phyloP scores from a whole-genome alignment of 2,113 vertebrate genomes.

The Circaetus cinerascens region DNA sequence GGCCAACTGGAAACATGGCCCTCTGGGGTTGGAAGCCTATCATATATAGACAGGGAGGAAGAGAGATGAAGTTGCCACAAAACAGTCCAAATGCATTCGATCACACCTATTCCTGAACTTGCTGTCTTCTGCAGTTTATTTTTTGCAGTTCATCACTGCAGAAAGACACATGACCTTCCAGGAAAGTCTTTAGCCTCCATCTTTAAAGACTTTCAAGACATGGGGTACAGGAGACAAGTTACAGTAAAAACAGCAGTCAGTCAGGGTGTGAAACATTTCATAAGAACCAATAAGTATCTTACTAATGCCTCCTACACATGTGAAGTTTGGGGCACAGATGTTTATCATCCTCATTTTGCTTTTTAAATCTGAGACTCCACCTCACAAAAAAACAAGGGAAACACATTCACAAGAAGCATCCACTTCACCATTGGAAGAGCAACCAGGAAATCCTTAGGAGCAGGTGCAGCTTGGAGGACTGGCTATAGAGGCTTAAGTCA shows the following conservation, averaged over 20 bases:
- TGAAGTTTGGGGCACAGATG: not conserved
- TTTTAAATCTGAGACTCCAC: not conserved
- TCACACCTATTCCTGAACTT: not conserved
- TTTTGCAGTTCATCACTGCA: not conserved
- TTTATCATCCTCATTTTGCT: not conserved
- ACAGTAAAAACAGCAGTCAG: not conserved
- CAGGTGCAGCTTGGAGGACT: not conserved
- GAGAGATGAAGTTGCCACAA: not conserved
- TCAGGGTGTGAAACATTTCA: not conserved
- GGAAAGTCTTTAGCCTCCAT: not conserved
- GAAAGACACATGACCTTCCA: not conserved
- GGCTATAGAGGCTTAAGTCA: not conserved
- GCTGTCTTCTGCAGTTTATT: not conserved
- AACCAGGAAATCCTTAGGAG: not conserved
- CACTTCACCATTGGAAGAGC: not conserved
- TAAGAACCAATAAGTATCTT: not conserved
- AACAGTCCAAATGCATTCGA: not conserved
- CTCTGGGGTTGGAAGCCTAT: not conserved
- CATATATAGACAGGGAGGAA: not conserved
- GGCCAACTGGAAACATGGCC: not conserved
- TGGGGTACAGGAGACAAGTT: not conserved
- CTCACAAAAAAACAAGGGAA: not conserved
- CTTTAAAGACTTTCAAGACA: not conserved
- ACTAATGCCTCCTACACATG: rapidly evolving
- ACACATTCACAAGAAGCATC: not conserved